These are phyloP conservation scores for Takifugu bimaculatus DNA, from an alignment of 2,113 vertebrate species.

Conservation along the genomic window DNA sequence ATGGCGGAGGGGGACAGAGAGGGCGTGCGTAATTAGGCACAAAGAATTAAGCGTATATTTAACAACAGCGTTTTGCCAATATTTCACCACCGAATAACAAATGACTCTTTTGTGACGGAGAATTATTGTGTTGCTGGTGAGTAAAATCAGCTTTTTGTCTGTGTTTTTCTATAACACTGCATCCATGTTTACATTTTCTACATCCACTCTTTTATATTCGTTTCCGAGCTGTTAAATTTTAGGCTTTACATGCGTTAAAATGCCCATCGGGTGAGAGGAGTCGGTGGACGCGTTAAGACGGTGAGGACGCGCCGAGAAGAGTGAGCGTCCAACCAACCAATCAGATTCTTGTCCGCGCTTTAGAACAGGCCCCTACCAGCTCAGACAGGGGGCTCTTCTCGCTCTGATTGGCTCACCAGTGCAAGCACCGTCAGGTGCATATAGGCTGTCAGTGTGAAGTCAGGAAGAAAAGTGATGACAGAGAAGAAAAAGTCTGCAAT, in stretches of 20 bases:
- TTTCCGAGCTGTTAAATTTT: not conserved
- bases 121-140: too few species aligned
- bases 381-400: not conserved
- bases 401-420: slow-evolving; percentile 44
- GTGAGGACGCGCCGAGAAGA: slow-evolving; percentile 3
- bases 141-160: too few species aligned
- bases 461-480: too few species aligned
- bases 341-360: slow-evolving; percentile 49
- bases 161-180: too few species aligned
- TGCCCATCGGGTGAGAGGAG: not conserved
- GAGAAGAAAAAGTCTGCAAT: too few species aligned
- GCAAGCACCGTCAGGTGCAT: slow-evolving; percentile 32
- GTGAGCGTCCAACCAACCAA: slow-evolving; percentile 43
- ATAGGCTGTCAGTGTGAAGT: too few species aligned
- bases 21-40: slow-evolving; percentile 55
- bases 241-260: not conserved
- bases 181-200: too few species aligned
- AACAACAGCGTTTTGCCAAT: too few species aligned
- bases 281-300: not conserved
- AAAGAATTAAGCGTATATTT: too few species aligned
- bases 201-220: not conserved
- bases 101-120: too few species aligned
- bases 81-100: too few species aligned
- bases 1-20: slow-evolving; percentile 27
- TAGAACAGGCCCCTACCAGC: slow-evolving; percentile 30